Evolutionary conservation across 2,888 invertebrate genomes (phyloP).

Genomic region (Hoplodrina ambigua): DNA sequence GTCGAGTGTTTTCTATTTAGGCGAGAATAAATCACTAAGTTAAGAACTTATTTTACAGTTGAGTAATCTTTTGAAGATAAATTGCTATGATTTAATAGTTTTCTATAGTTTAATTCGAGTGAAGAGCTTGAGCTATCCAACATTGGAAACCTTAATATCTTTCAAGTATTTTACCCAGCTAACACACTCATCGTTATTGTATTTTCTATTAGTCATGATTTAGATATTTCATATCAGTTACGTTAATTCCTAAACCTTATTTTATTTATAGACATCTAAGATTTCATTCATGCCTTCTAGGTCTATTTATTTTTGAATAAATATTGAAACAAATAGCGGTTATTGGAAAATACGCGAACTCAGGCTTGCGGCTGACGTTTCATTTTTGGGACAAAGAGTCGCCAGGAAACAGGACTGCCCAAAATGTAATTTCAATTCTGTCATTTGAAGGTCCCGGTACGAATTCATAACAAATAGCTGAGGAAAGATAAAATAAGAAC

Average conservation of each 20-base stretch:
- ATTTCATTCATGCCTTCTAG: background rate
- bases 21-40: conserved; percentile 33
- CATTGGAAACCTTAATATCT: conserved; percentile 16
- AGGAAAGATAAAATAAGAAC: background rate
- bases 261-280: background rate
- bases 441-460: conserved; percentile 50
- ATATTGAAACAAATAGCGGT: conserved; percentile 45
- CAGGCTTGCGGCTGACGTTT: conserved; percentile 70
- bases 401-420: conserved; percentile 53
- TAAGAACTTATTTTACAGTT: conserved; percentile 26
- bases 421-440: conserved; percentile 67
- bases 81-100: conserved; percentile 34
- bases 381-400: conserved; percentile 69
- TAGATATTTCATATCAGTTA: background rate
- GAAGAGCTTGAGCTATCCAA: conserved; percentile 14
- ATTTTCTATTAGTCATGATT: conserved; percentile 10
- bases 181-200: conserved; percentile 7
- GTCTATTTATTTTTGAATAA: conserved; percentile 13
- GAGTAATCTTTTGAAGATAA: conserved; percentile 37
- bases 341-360: conserved; percentile 42
- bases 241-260: background rate
- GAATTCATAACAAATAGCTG: conserved; percentile 40
- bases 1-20: conserved; percentile 40
- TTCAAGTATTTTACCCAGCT: conserved; percentile 22
- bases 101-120: conserved; percentile 23